Base-by-base conservation (phyloP, 2,113 vertebrate genomes). In the Mungos mungo region DNA sequence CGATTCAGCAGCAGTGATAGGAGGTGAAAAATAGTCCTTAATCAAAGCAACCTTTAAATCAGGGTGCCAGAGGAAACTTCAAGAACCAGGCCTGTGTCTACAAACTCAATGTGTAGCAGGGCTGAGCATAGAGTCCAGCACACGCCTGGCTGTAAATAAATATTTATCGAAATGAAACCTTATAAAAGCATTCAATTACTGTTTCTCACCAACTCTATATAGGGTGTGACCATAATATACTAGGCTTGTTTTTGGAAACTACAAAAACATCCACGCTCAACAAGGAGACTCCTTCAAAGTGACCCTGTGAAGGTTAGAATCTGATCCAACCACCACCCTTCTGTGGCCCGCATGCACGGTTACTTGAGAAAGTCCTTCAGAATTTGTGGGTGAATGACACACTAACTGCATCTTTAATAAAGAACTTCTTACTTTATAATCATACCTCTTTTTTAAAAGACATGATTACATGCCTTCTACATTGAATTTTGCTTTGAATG, bases 1-100 rank as follows among this genome's bases (percentile, higher is more conserved):
- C 50, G 50, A 57, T 38, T 38, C 1, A 47, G 72, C 85, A 85
- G 35, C 3, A 0, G 31, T 38, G 16, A 27, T 3, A 47, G 0
- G 4, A 65, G 45, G 31, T 4, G 1, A 31, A 88, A 83, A 45
- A 57, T 0, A 35, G 21, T 29, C 45, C 52, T 41, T 25, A 47
- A 35, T 65, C 71, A 85, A 76, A 82, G 19, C 12, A 68, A 83
- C 68, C 41, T 15, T 2, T 23, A 31, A 87, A 65, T 45, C 45
- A 38, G 38, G 12, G 2, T 2, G 3, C 50, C n/a, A 60, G 14
- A 82, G 27, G 57, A 90, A 88, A 31, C 23, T 72, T 65, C 16
- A 57, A 72, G 35, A 60, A 68, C 19, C 14, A 72, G 21, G 45
- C 7, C 0, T 47, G n/a, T 0, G 4, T 23, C 47, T 68, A 45